These are phyloP conservation scores for Drosophila leonis DNA, from an alignment of 2,888 invertebrate genomes.

Conservation along the genomic window DNA sequence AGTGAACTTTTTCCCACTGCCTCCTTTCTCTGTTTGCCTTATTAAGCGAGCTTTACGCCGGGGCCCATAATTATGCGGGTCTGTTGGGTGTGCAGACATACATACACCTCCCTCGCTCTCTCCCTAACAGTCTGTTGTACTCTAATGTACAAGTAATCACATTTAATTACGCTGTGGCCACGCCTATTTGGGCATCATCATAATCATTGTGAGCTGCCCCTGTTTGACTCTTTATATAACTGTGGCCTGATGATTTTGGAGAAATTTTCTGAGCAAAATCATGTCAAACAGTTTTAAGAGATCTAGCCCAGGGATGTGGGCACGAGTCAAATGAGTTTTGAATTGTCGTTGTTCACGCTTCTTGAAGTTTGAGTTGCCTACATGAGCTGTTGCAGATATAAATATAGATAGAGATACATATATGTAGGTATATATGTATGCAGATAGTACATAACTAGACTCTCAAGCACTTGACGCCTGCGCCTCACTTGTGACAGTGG, in stretches of 20 bases:
- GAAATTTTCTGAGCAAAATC: constrained; percentile 63
- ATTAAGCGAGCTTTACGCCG: constrained; percentile 35
- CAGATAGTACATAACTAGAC: constrained; percentile 17
- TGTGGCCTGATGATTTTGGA: constrained; percentile 26
- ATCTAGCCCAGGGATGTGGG: constrained; percentile 36
- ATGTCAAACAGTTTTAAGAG: constrained; percentile 61
- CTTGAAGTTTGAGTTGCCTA: constrained; percentile 26
- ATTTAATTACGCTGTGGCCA: constrained; percentile 63
- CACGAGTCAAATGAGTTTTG: constrained; percentile 61
- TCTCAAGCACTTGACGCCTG: constrained; percentile 52
- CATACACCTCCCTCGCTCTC: background rate
- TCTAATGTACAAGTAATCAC: constrained; percentile 69
- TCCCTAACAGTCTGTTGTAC: constrained; percentile 9
- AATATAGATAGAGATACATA: background rate
- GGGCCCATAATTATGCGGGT: constrained; percentile 51
- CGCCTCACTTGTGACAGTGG: constrained; percentile 45
- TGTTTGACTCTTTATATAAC: constrained; percentile 31
- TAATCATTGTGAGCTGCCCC: constrained; percentile 18
- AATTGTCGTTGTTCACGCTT: constrained; percentile 43
- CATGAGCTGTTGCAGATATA: background rate
- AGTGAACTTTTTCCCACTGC: constrained; percentile 58
- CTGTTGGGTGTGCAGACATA: constrained; percentile 26
- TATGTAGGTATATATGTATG: background rate
- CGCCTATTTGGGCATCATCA: constrained; percentile 51
- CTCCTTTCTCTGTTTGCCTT: constrained; percentile 54